A percentile compares a stretch with the other conserved stretches of the same genome.
Conservation (phyloP, 2,888 invertebrate genomes). For the Latrodectus elegans region DNA sequence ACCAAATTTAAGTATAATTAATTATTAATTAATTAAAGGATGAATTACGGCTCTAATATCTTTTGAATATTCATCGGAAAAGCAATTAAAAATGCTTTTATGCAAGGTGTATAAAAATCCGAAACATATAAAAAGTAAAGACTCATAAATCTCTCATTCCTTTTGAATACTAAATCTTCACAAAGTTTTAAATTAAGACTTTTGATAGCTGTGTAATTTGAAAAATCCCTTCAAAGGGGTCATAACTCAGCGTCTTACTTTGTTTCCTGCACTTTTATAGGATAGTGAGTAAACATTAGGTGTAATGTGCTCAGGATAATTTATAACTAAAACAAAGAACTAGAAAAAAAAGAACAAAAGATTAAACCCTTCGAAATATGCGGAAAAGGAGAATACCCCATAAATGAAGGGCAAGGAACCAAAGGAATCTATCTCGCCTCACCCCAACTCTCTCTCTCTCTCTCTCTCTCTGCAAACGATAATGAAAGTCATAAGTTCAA, state of each 20-base stretch:
- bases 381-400: not conserved
- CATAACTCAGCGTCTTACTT: not conserved
- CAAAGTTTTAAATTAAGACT: not conserved
- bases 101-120: too few relatives aligned
- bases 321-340: slow-evolving; percentile 27
- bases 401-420: slow-evolving; percentile 11
- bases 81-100: too few relatives aligned
- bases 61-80: too few relatives aligned
- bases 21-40: too few relatives aligned
- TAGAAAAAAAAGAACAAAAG: not conserved
- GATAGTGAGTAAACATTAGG: slow-evolving; percentile 9
- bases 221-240: not conserved
- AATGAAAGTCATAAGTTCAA: slow-evolving; percentile 65
- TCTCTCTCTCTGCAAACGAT: slow-evolving; percentile 28
- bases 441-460: too few relatives aligned
- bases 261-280: not conserved
- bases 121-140: too few relatives aligned
- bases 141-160: too few relatives aligned
- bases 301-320: slow-evolving; percentile 25
- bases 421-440: slow-evolving; percentile 18
- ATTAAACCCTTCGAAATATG: not conserved
- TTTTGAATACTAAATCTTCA: too few relatives aligned
- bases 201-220: not conserved
- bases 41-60: too few relatives aligned
- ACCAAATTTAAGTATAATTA: too few relatives aligned